These are phyloP conservation scores for Pseudonaja textilis DNA, from an alignment of 2,113 vertebrate genomes.

Conservation along the genomic window DNA sequence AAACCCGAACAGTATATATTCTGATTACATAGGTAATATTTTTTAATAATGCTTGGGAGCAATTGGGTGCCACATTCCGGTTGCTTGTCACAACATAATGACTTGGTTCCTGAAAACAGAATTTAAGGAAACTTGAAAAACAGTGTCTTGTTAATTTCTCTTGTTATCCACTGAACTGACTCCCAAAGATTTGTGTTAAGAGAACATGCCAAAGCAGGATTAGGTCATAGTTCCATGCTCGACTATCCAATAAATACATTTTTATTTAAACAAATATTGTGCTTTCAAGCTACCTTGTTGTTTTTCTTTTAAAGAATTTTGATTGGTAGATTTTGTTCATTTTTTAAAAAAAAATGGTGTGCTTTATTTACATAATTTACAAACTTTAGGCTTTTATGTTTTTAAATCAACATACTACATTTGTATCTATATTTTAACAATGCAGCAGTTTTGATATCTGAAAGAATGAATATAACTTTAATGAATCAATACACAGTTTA, in stretches of 20 bases:
- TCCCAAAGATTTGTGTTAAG: neutral
- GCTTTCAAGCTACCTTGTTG: neutral
- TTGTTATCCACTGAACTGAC: neutral
- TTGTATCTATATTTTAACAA: neutral
- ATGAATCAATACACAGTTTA: neutral
- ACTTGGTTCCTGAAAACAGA: neutral
- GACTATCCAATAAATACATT: neutral
- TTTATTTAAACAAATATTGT: neutral
- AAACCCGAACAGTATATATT: slow-evolving; percentile 25
- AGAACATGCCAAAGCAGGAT: neutral
- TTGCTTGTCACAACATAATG: neutral
- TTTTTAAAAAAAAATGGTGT: neutral
- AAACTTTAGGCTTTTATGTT: neutral
- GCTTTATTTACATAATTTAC: neutral
- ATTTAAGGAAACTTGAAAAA: neutral
- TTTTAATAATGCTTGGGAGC: neutral
- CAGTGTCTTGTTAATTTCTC: neutral
- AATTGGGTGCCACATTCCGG: neutral
- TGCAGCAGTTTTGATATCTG: neutral
- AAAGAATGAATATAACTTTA: neutral
- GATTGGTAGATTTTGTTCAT: neutral
- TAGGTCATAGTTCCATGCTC: neutral
- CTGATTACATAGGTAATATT: slow-evolving; percentile 13
- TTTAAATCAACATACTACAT: neutral
- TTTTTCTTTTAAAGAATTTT: neutral